Percentiles rank a stretch among this genome's conserved stretches.
Evolutionary conservation across 2,113 vertebrate genomes (phyloP).

Genomic region (Scalopus aquaticus): DNA sequence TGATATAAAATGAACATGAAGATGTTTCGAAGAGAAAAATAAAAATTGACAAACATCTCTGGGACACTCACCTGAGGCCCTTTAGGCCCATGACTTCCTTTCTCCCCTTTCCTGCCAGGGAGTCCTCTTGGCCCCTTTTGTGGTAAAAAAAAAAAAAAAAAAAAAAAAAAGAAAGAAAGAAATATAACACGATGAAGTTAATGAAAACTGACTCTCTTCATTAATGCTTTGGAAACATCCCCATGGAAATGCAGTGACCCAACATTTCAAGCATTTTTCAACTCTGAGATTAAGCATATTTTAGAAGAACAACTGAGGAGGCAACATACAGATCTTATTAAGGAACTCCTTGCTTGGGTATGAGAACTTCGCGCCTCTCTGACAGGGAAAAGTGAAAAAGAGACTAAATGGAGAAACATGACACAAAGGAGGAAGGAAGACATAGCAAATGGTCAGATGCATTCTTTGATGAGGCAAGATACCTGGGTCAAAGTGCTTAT

Average conservation of each 20-base stretch:
- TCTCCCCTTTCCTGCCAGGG: conserved; percentile 65
- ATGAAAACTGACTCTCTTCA: not conserved
- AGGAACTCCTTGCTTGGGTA: not conserved
- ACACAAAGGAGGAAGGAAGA: not conserved
- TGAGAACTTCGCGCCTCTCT: not conserved
- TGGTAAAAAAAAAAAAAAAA: conserved; percentile 10
- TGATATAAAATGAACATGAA: not conserved
- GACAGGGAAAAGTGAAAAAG: not conserved
- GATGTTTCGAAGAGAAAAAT: not conserved
- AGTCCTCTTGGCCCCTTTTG: conserved; percentile 51
- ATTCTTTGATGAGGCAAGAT: not conserved
- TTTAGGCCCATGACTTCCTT: conserved; percentile 48
- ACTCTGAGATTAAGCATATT: not conserved
- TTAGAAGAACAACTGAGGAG: not conserved
- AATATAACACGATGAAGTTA: not conserved
- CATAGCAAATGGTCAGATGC: not conserved
- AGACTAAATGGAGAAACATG: not conserved
- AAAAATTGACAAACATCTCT: not conserved
- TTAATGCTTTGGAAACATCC: not conserved
- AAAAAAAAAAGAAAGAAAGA: too few relatives aligned
- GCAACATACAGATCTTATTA: not conserved
- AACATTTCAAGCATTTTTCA: not conserved
- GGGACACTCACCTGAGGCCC: conserved; percentile 65
- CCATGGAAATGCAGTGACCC: not conserved
- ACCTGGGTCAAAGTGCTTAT: not conserved